Evolutionary conservation across 2,797 vertebrate species (phyloP), one percentile per base, ranked within the genome.

Genomic region (Neostethus bicornis): DNA sequence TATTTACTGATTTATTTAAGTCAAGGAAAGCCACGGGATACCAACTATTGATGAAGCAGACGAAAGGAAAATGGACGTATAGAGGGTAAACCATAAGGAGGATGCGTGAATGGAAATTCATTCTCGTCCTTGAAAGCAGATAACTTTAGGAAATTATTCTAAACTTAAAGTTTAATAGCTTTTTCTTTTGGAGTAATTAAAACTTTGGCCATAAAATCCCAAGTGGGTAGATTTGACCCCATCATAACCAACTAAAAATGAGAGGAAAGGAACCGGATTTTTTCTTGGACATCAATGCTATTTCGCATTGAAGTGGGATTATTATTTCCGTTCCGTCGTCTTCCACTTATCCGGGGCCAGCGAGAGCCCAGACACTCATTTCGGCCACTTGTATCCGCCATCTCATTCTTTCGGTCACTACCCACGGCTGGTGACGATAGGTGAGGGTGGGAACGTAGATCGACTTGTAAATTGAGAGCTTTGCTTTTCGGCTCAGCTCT

Each of bases 1-100:
- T 51, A 48, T 59, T 28, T 31, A 25, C 58, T 43, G 26, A 45
- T 73, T 54, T 9, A 57, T 62, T 67, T 53, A 32, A 25, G 48
- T 32, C 7, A 35, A 6, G 16, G 32, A 7, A 34, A 53, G 37
- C 34, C 16, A 60, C 7, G 8, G n/a, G 1, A 37, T 20, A 43
- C 37, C 37, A 44, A 51, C 20, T 14, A 5, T 9, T 21, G 7
- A 25, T 44, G 13, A 41, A 25, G 28, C 29, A 50, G n/a, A 20
- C 2, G 20, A 37, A 42, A 38, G 12, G 34, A 32, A 37, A 29
- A 4, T 32, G 21, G 11, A 1, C 45, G 24, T 24, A 12, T 39
- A 25, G 28, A 28, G 16, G n/a, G 31, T 53, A 25, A 52, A 3
- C 21, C 11, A 24, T 6, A 20, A 10, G 8, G 16, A 28, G 37